Evolutionary conservation across 2,113 vertebrate species (phyloP).

Genomic region (Puntigrus tetrazona): DNA sequence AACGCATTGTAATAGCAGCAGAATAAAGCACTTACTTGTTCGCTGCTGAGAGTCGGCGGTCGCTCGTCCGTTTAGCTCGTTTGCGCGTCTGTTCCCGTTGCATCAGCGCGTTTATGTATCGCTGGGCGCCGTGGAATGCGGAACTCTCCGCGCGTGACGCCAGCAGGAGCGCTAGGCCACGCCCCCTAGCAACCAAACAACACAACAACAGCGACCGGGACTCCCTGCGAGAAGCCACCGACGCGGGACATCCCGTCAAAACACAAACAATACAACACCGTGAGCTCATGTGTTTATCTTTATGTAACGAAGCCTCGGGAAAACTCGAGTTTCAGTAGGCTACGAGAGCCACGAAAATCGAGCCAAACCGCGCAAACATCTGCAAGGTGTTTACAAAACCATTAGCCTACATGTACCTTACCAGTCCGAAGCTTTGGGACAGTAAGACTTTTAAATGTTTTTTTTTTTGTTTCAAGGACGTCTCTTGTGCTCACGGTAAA

Average conservation of each 20-base stretch:
- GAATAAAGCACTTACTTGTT: slow-evolving; percentile 32
- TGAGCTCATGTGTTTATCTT: not conserved
- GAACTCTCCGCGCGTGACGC: slow-evolving; percentile 85
- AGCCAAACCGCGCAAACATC: no score
- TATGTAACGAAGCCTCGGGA: not conserved
- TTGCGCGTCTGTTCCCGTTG: slow-evolving; percentile 70
- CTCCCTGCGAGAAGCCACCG: slow-evolving; percentile 53
- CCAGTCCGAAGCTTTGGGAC: no score
- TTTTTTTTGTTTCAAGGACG: no score
- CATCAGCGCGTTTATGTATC: slow-evolving; percentile 91
- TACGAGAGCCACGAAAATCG: not conserved
- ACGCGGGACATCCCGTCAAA: slow-evolving; percentile 9
- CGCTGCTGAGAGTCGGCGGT: not conserved
- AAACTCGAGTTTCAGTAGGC: not conserved
- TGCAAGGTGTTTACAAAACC: no score
- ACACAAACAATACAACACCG: not conserved
- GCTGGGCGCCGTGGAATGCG: slow-evolving; percentile 88
- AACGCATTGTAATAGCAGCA: not conserved
- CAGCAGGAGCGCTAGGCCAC: slow-evolving; percentile 71
- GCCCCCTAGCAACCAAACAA: slow-evolving; percentile 77
- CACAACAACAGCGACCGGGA: slow-evolving; percentile 77
- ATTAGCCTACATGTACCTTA: no score
- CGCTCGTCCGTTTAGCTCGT: not conserved
- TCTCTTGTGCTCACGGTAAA: no score
- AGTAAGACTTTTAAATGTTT: no score